Conservation (phyloP, 1,140 invertebrate genomes). For the Ditylenchus dipsaci region DNA sequence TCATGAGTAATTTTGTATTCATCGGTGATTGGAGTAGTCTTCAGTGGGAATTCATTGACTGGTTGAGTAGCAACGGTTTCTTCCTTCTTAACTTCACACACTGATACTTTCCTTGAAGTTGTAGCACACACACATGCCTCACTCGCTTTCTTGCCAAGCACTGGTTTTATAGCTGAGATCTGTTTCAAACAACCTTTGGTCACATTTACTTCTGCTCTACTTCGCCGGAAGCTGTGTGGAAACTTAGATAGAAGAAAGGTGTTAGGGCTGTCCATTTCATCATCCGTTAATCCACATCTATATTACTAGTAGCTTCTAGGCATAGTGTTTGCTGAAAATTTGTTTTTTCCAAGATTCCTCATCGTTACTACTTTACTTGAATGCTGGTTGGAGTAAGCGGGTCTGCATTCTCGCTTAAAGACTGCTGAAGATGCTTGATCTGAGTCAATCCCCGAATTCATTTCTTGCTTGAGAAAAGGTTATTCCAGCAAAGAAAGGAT, state of each 20-base stretch:
- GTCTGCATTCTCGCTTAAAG: not conserved
- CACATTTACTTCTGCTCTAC: not conserved
- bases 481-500: not conserved
- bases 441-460: not conserved
- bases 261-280: slow-evolving; percentile 3
- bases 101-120: not conserved
- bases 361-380: not conserved
- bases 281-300: slow-evolving; percentile 7
- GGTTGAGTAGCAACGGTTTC: not conserved
- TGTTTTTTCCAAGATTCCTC: not conserved
- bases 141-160: not conserved
- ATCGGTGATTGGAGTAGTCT: slow-evolving; percentile 68
- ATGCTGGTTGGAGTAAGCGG: not conserved
- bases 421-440: not conserved
- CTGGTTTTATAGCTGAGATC: not conserved
- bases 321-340: slow-evolving; percentile 4
- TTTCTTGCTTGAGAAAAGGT: not conserved
- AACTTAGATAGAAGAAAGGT: not conserved
- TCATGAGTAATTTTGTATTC: slow-evolving; percentile 90
- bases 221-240: not conserved
- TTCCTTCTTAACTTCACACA: not conserved
- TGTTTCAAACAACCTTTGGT: not conserved
- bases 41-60: slow-evolving; percentile 21
- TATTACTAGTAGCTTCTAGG: slow-evolving; percentile 6
- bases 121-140: not conserved